Percentiles rank a stretch among this genome's conserved stretches.
Evolutionary conservation across 2,888 invertebrate species (phyloP).

Genomic region (Campaea margaritaria): DNA sequence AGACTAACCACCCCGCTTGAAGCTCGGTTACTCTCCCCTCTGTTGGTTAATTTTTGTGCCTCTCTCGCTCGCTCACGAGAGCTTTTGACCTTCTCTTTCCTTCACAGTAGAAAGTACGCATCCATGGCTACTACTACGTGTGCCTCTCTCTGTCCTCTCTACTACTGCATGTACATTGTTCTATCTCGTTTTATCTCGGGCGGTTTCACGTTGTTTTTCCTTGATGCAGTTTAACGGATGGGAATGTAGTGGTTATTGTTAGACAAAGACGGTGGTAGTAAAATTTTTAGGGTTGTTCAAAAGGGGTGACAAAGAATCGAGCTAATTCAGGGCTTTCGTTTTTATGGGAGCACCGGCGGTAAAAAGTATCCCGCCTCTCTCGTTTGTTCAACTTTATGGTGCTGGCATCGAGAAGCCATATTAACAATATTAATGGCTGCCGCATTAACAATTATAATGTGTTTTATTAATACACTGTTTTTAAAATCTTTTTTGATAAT

Average conservation of each 20-base stretch:
- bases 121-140: slow-evolving; percentile 80
- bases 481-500: slow-evolving; percentile 66
- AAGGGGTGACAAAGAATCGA: slow-evolving; percentile 85
- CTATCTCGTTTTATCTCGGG: slow-evolving; percentile 85
- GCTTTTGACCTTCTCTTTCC: slow-evolving; percentile 74
- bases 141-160: slow-evolving; percentile 80
- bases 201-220: slow-evolving; percentile 84
- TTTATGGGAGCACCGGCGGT: slow-evolving; percentile 82
- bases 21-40: slow-evolving; percentile 83
- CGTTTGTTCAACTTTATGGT: slow-evolving; percentile 83
- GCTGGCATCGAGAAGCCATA: slow-evolving; percentile 75
- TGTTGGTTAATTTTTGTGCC: slow-evolving; percentile 79
- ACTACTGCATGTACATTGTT: slow-evolving; percentile 85
- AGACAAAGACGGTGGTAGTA: slow-evolving; percentile 84
- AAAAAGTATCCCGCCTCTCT: slow-evolving; percentile 85
- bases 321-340: slow-evolving; percentile 84
- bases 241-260: slow-evolving; percentile 85
- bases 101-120: slow-evolving; percentile 72
- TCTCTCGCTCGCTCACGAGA: slow-evolving; percentile 73
- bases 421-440: slow-evolving; percentile 82
- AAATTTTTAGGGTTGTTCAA: slow-evolving; percentile 83
- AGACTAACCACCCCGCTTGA: slow-evolving; percentile 85
- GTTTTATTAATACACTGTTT: slow-evolving; percentile 64
- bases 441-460: slow-evolving; percentile 70
- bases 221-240: slow-evolving; percentile 85